Evolutionary conservation across 2,113 vertebrate genomes (phyloP).

Genomic region (Serinus canaria): DNA sequence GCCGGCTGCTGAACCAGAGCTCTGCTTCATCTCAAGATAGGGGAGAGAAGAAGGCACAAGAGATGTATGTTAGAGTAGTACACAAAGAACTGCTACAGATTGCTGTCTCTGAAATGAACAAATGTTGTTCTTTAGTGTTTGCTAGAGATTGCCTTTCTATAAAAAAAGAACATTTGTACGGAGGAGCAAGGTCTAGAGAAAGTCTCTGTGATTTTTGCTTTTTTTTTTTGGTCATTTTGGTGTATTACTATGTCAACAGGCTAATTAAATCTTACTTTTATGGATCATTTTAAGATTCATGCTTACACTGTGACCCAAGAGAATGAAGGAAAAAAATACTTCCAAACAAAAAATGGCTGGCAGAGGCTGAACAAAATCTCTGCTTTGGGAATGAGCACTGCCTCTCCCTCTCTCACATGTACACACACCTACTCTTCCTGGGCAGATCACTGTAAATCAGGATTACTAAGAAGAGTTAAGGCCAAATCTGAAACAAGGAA

Average conservation of each 20-base stretch:
- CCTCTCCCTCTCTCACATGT: neutral
- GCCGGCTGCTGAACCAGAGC: neutral
- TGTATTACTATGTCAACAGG: constrained; percentile 12
- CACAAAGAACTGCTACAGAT: neutral
- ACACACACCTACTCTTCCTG: neutral
- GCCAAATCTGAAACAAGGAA: constrained; percentile 49
- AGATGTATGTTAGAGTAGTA: neutral
- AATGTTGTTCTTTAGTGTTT: constrained; percentile 14
- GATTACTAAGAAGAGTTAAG: constrained; percentile 29
- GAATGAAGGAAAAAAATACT: constrained; percentile 26
- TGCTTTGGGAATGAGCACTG: constrained; percentile 45
- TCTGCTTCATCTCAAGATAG: neutral
- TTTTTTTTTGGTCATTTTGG: neutral
- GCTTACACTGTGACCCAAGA: constrained; percentile 53
- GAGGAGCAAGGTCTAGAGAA: constrained; percentile 37
- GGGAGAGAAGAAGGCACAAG: neutral
- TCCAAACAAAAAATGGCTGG: constrained; percentile 29
- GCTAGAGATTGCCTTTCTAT: neutral
- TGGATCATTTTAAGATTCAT: constrained; percentile 66
- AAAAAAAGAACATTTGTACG: neutral
- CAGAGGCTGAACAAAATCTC: constrained; percentile 45
- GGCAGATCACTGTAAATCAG: constrained; percentile 12
- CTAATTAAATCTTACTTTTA: constrained; percentile 63
- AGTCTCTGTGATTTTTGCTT: constrained; percentile 30
- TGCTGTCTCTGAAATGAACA: constrained; percentile 5